Conservation (phyloP, 2,797 vertebrate species). For the Falco novaeseelandiae region DNA sequence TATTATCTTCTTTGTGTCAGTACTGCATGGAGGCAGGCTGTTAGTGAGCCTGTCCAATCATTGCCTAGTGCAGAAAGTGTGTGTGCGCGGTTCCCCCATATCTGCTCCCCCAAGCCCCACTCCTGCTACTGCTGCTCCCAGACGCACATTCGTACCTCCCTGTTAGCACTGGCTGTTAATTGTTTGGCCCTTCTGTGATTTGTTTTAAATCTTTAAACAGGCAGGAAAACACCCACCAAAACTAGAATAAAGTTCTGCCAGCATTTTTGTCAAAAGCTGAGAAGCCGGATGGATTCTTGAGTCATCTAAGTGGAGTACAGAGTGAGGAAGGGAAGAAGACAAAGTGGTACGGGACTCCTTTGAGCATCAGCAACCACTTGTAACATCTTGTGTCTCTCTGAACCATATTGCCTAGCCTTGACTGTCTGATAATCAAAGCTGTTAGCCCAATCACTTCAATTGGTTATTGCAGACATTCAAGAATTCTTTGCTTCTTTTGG, state of each 20-base stretch:
- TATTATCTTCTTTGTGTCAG: not conserved
- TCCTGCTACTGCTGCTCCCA: not conserved
- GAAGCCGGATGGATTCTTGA: not conserved
- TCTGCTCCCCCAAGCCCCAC: not conserved
- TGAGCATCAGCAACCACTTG: not conserved
- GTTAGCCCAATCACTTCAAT: not conserved
- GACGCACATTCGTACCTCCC: not conserved
- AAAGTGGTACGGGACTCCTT: not conserved
- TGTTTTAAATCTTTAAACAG: not conserved
- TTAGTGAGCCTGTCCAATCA: not conserved
- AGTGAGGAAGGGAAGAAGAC: not conserved
- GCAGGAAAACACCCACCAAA: not conserved
- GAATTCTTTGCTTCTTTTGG: not conserved
- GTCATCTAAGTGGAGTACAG: not conserved
- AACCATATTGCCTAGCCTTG: rapidly evolving
- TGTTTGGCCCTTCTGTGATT: not conserved
- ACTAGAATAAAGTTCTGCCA: not conserved
- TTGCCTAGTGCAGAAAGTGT: not conserved
- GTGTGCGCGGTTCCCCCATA: not conserved
- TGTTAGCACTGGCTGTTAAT: not conserved
- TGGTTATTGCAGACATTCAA: not conserved
- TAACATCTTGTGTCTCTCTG: not conserved
- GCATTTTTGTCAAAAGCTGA: not conserved
- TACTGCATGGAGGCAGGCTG: not conserved
- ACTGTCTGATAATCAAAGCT: not conserved